These are phyloP conservation scores for Empidonax alnorum DNA, from an alignment of 2,113 vertebrate species.

Conservation along the genomic window DNA sequence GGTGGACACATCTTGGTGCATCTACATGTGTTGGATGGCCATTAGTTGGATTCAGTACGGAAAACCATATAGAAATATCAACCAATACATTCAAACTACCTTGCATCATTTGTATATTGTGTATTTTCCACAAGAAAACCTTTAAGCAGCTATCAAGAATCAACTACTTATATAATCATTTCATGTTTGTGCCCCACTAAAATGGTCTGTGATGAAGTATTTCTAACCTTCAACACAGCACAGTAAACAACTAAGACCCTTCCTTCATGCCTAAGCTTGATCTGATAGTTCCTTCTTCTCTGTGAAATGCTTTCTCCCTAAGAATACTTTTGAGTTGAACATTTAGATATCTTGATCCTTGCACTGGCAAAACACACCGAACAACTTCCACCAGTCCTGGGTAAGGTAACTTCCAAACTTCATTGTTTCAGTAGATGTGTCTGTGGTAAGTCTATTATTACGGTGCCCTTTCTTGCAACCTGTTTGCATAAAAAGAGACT, in stretches of 20 bases:
- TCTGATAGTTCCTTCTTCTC: background rate
- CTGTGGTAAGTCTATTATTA: background rate
- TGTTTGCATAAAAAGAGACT: background rate
- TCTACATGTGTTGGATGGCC: background rate
- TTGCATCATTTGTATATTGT: background rate
- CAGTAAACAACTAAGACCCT: background rate
- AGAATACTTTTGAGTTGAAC: background rate
- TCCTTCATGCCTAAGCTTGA: background rate
- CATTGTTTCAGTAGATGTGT: background rate
- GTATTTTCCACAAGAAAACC: background rate
- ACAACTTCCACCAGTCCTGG: background rate
- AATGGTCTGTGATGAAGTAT: background rate
- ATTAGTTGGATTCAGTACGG: background rate
- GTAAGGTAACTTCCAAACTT: background rate
- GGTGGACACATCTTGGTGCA: background rate
- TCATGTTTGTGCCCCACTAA: background rate
- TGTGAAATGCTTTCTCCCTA: background rate
- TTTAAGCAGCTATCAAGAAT: background rate
- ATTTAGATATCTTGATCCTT: background rate
- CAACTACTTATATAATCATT: background rate
- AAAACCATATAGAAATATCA: background rate
- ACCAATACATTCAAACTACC: background rate
- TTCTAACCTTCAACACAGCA: background rate
- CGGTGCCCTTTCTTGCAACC: background rate
- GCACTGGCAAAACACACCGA: background rate